Percentiles rank a stretch among this genome's conserved stretches.
These are phyloP conservation scores for Torymus tubicola DNA, from an alignment of 2,888 invertebrate species.

Conservation along the genomic window DNA sequence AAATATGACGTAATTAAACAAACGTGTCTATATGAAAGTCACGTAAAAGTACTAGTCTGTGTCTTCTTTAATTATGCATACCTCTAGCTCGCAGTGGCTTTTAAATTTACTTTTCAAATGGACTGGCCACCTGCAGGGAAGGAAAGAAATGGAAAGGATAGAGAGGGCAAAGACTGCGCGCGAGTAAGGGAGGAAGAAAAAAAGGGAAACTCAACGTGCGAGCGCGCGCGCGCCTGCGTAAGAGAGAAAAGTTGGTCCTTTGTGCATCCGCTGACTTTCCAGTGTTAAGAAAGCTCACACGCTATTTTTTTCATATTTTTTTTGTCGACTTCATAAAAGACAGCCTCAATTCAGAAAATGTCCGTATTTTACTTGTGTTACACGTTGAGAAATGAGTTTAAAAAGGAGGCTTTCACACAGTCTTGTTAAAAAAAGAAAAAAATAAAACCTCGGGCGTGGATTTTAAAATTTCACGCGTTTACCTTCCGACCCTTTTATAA, in stretches of 20 bases:
- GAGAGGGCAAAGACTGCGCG: not conserved
- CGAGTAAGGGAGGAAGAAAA: not conserved
- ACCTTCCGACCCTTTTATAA: too few species aligned
- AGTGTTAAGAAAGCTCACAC: not conserved
- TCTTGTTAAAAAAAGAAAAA: too few species aligned
- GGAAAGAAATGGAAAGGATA: conserved; percentile 9
- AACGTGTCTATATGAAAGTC: conserved; percentile 6
- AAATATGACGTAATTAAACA: conserved; percentile 8
- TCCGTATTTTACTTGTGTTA: not conserved
- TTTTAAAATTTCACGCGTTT: too few species aligned
- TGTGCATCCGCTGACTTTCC: conserved; percentile 21
- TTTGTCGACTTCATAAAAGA: too few species aligned
- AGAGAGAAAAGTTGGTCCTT: conserved; percentile 41
- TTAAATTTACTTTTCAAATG: conserved; percentile 37
- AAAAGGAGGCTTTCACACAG: too few species aligned
- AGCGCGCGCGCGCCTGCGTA: too few species aligned
- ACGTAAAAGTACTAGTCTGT: not conserved
- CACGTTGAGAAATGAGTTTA: too few species aligned
- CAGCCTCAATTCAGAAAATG: too few species aligned
- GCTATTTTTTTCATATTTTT: too few species aligned
- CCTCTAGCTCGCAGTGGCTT: conserved; percentile 5
- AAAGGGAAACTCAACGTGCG: not conserved
- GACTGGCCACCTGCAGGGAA: conserved; percentile 21
- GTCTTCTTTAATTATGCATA: conserved; percentile 30
- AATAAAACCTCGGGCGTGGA: too few species aligned